phyloP scores from a whole-genome alignment of 2,797 vertebrate genomes.

The Gymnocypris eckloni region DNA sequence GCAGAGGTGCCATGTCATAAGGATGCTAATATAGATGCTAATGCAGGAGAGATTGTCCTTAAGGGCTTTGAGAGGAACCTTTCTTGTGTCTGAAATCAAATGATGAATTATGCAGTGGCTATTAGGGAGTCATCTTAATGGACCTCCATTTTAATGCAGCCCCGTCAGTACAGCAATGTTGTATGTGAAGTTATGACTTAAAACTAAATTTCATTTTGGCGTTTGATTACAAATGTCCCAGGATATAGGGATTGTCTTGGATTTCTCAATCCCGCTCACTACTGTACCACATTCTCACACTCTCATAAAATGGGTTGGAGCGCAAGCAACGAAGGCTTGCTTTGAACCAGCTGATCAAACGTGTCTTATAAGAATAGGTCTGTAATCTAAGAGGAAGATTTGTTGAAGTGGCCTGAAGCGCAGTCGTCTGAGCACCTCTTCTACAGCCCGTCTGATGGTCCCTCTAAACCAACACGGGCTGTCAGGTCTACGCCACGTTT shows the following conservation, averaged over 20 bases:
- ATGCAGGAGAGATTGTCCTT: slow-evolving; percentile 51
- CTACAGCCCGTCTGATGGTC: not conserved
- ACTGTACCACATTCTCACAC: slow-evolving; percentile 1
- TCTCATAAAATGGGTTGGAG: not conserved
- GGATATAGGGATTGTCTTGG: not conserved
- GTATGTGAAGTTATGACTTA: not conserved
- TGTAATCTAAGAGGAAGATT: slow-evolving; percentile 16
- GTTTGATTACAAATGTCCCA: not conserved
- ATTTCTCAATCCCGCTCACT: not conserved
- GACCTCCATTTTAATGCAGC: not conserved
- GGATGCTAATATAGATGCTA: slow-evolving; percentile 64
- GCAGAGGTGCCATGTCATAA: slow-evolving; percentile 45
- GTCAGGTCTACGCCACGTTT: slow-evolving; percentile 14
- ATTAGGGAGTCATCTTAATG: slow-evolving; percentile 1
- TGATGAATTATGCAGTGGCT: slow-evolving; percentile 26
- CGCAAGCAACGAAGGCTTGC: not conserved
- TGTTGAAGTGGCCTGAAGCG: slow-evolving; percentile 21
- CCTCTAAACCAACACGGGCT: not conserved
- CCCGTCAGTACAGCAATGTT: not conserved
- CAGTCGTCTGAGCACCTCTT: not conserved
- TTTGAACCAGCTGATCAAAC: slow-evolving; percentile 29
- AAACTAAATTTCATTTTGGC: not conserved
- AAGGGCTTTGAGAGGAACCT: slow-evolving; percentile 31
- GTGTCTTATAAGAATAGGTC: not conserved
- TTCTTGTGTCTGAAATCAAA: slow-evolving; percentile 39